Evolutionary conservation across 2,113 vertebrate genomes (phyloP).

Genomic region (Panthera leo): DNA sequence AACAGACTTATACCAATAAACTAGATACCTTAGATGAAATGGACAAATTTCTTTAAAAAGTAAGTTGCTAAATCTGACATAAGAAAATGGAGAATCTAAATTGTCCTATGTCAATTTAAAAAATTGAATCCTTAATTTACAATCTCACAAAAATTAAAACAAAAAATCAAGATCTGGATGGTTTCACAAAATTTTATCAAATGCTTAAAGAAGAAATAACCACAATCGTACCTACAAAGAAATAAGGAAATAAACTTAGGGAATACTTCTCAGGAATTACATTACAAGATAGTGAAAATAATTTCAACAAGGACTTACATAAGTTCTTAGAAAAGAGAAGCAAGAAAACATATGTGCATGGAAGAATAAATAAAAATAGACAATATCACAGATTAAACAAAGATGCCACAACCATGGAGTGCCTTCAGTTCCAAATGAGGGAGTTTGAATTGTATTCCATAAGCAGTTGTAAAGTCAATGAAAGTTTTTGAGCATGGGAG

Average conservation of each 20-base stretch:
- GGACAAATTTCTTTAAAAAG: neutral
- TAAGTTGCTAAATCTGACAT: neutral
- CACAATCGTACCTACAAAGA: neutral
- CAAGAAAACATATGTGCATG: neutral
- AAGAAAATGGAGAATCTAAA: neutral
- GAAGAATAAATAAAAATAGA: neutral
- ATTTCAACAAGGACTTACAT: neutral
- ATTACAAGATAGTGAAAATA: neutral
- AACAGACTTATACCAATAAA: neutral
- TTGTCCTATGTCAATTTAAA: neutral
- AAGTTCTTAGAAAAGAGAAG: neutral
- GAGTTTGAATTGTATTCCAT: neutral
- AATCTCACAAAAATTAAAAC: neutral
- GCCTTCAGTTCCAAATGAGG: neutral
- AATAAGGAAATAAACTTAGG: neutral
- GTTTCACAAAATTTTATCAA: neutral
- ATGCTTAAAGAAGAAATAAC: neutral
- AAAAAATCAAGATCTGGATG: neutral
- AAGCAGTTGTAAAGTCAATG: neutral
- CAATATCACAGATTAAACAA: neutral
- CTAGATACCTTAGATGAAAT: neutral
- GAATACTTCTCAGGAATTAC: neutral
- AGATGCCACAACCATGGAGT: neutral
- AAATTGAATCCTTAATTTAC: slow-evolving; percentile 30
- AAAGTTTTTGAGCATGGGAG: neutral